These are phyloP conservation scores for Troides oblongomaculatus DNA, from an alignment of 2,888 invertebrate species.

Conservation along the genomic window DNA sequence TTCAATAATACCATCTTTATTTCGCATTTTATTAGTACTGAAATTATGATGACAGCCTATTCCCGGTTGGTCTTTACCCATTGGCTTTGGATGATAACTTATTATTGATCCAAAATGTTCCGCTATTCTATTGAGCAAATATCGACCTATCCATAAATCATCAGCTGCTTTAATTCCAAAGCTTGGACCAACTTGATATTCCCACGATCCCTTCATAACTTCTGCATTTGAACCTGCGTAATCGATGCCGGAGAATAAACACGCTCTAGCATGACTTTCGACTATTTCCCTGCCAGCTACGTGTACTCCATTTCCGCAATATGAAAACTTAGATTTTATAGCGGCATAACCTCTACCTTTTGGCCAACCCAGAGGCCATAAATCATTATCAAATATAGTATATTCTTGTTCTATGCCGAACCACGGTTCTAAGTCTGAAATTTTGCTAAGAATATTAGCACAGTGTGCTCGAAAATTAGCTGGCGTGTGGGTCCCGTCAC, in stretches of 20 bases:
- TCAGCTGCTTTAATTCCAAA: slow-evolving; percentile 91
- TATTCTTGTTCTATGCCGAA: slow-evolving; percentile 97
- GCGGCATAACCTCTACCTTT: slow-evolving; percentile 90
- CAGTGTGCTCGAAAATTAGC: slow-evolving; percentile 87
- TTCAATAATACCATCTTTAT: slow-evolving; percentile 83
- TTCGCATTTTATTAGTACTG: slow-evolving; percentile 91
- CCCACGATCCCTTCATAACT: slow-evolving; percentile 98
- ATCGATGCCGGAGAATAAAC: slow-evolving; percentile 95
- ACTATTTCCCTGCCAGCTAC: slow-evolving; percentile 96
- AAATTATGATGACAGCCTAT: slow-evolving; percentile 95
- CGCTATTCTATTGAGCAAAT: slow-evolving; percentile 89
- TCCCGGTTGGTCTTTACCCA: slow-evolving; percentile 91
- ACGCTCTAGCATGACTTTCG: slow-evolving; percentile 91
- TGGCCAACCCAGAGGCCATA: slow-evolving; percentile 95
- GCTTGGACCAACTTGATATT: slow-evolving; percentile 94
- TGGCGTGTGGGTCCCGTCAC: slow-evolving; percentile 86
- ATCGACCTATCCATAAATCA: slow-evolving; percentile 92
- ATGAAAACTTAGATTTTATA: slow-evolving; percentile 89
- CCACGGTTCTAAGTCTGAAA: slow-evolving; percentile 86
- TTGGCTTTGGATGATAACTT: slow-evolving; percentile 85
- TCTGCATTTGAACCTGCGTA: slow-evolving; percentile 98
- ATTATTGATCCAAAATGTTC: slow-evolving; percentile 90
- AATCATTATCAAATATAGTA: slow-evolving; percentile 89
- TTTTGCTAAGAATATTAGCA: slow-evolving; percentile 76
- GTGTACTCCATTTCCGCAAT: slow-evolving; percentile 97